phyloP scores from a whole-genome alignment of 35 echinoderm and acorn worm species.

The Holothuria glaberrima region DNA sequence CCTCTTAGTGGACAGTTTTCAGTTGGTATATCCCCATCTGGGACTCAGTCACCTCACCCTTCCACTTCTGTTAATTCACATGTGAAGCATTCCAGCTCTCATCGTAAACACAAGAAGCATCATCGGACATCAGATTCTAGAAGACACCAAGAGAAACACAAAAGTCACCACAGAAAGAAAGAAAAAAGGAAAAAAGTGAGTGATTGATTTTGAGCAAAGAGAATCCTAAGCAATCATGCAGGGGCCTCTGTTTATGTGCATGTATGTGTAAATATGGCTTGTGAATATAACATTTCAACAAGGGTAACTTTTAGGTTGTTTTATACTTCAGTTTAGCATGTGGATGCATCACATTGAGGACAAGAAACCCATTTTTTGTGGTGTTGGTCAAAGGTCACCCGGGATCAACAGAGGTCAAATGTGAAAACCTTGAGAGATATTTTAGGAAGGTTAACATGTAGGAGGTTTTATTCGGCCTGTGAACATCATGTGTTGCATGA shows the following conservation, averaged over 20 bases:
- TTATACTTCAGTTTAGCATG: too few species aligned
- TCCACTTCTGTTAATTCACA: not conserved
- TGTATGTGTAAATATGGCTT: too few species aligned
- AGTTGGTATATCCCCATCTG: too few species aligned
- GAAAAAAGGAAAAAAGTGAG: slow-evolving; percentile 30
- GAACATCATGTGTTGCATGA: too few species aligned
- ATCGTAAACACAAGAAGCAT: slow-evolving; percentile 21
- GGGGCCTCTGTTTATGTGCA: too few species aligned
- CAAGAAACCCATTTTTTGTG: not conserved
- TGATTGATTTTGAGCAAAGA: not conserved
- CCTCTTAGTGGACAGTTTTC: not conserved
- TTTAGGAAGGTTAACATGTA: too few species aligned
- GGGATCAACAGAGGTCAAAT: not conserved
- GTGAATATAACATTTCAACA: too few species aligned
- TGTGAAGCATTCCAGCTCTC: slow-evolving; percentile 10
- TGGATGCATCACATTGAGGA: not conserved
- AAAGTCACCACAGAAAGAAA: slow-evolving; percentile 13
- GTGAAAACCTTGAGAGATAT: too few species aligned
- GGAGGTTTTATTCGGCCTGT: too few species aligned
- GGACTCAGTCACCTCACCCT: not conserved
- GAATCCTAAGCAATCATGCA: too few species aligned
- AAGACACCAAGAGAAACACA: not conserved
- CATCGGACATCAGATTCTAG: slow-evolving; percentile 11
- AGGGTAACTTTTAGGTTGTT: too few species aligned
- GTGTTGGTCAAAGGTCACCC: too few species aligned